Evolutionary conservation across 2,113 vertebrate genomes (phyloP).

Genomic region (Python bivittatus): DNA sequence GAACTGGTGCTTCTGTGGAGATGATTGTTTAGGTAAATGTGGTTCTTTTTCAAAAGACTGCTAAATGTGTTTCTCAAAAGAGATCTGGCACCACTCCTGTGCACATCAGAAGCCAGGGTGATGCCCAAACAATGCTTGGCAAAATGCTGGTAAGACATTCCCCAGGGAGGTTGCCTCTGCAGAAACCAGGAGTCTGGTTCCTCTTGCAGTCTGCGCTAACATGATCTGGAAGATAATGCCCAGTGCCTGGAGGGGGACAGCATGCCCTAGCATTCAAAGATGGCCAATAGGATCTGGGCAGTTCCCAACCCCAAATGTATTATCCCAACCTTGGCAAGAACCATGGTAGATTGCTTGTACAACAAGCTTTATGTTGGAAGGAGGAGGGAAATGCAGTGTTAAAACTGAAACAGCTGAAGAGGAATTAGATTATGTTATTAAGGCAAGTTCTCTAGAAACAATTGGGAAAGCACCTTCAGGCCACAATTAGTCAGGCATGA

Average conservation of each 20-base stretch:
- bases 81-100: neutral
- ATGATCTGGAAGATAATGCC: neutral
- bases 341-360: neutral
- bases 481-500: neutral
- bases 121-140: neutral
- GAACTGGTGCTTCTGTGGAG: neutral
- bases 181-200: neutral
- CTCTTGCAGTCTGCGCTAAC: neutral
- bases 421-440: neutral
- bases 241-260: neutral
- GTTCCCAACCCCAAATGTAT: neutral
- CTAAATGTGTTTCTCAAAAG: neutral
- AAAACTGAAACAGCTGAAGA: neutral
- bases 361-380: neutral
- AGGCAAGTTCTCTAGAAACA: neutral
- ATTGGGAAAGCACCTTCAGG: neutral
- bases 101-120: neutral
- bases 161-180: neutral
- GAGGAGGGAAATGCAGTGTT: neutral
- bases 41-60: neutral
- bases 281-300: neutral
- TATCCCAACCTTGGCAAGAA: neutral
- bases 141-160: neutral
- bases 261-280: neutral
- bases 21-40: neutral